Conservation (phyloP, 2,797 vertebrate genomes). For the Sebastes goodei region DNA sequence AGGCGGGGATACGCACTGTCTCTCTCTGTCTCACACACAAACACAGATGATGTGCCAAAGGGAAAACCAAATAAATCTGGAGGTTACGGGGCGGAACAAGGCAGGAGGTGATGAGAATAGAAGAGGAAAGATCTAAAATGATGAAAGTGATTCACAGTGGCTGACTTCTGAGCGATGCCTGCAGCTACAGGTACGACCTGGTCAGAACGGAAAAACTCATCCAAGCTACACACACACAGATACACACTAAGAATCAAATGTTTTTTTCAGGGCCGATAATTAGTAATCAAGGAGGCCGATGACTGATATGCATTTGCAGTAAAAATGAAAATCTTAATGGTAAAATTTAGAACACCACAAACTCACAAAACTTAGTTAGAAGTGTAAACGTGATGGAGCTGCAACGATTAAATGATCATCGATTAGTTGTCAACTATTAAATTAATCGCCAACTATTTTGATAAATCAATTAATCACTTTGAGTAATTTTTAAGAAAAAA, state of each 20-base stretch:
- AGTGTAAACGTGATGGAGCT: not conserved
- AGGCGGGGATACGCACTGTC: not conserved
- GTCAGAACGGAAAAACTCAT: not conserved
- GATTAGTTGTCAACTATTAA: too few relatives aligned
- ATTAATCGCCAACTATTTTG: too few relatives aligned
- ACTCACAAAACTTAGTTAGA: not conserved
- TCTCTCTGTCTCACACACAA: not conserved
- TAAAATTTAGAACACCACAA: not conserved
- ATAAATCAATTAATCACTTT: too few relatives aligned
- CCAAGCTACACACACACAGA: not conserved
- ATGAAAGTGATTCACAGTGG: not conserved
- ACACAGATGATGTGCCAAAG: not conserved
- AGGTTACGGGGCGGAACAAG: not conserved
- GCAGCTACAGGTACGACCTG: not conserved
- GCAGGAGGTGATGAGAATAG: not conserved
- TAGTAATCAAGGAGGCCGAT: not conserved
- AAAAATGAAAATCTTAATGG: not conserved
- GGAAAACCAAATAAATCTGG: not conserved
- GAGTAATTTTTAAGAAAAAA: too few relatives aligned
- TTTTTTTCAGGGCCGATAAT: not conserved
- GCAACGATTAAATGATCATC: too few relatives aligned
- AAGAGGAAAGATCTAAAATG: not conserved
- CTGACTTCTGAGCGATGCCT: conserved; percentile 1
- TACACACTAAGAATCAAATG: not conserved
- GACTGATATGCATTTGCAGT: not conserved